A percentile compares a stretch with the other conserved stretches of the same genome.
These are phyloP conservation scores for Plectrocnemia conspersa DNA, from an alignment of 1,140 invertebrate genomes.

Conservation along the genomic window DNA sequence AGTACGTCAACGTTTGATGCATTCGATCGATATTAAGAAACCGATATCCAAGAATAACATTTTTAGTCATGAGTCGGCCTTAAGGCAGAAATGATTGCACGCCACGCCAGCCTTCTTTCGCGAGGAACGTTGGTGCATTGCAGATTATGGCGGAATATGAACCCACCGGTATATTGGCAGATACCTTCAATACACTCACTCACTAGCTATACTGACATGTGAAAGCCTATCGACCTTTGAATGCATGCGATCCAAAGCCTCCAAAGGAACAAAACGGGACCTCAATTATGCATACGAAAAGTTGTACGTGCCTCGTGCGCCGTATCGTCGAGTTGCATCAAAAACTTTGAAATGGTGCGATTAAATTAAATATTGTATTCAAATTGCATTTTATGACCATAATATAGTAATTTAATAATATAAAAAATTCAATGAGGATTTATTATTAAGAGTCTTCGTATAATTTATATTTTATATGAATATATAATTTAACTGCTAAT, in stretches of 20 bases:
- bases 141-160: conserved; percentile 35
- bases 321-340: too few relatives aligned
- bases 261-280: conserved; percentile 3
- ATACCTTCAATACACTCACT: conserved; percentile 31
- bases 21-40: conserved; percentile 5
- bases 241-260: conserved; percentile 8
- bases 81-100: conserved; percentile 32
- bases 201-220: conserved; percentile 24
- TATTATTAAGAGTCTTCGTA: too few relatives aligned
- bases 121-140: conserved; percentile 32
- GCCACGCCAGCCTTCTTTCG: conserved; percentile 11
- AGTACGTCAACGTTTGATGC: too few relatives aligned
- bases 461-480: too few relatives aligned
- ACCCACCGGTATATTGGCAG: conserved; percentile 32
- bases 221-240: conserved; percentile 19
- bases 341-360: too few relatives aligned
- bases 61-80: conserved; percentile 11
- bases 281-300: too few relatives aligned
- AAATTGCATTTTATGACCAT: too few relatives aligned
- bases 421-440: too few relatives aligned
- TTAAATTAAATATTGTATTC: too few relatives aligned
- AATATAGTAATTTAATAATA: too few relatives aligned
- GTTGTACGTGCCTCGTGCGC: too few relatives aligned
- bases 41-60: conserved; percentile 15
- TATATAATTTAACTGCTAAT: too few relatives aligned